Percentiles rank a stretch among this genome's conserved stretches.
phyloP scores from a whole-genome alignment of 2,113 vertebrate species.

The Salminus brasiliensis region DNA sequence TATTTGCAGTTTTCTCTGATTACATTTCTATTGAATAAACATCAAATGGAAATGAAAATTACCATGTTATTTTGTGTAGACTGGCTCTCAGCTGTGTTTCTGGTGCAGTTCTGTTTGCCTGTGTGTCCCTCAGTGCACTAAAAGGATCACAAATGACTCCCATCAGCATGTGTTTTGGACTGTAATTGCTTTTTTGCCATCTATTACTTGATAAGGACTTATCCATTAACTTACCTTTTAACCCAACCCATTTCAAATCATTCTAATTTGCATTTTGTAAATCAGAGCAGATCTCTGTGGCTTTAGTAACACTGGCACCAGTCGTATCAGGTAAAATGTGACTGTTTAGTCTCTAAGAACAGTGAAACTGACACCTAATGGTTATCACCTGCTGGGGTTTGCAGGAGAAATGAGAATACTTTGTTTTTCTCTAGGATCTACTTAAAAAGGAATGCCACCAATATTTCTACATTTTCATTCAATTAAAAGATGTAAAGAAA shows the following conservation, averaged over 20 bases:
- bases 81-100: conserved; percentile 33
- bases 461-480: too few relatives aligned
- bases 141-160: conserved; percentile 26
- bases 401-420: not conserved
- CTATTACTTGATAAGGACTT: not conserved
- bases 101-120: conserved; percentile 40
- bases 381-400: not conserved
- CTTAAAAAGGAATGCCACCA: too few relatives aligned
- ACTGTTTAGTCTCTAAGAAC: not conserved
- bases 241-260: not conserved
- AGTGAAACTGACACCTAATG: not conserved
- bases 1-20: not conserved
- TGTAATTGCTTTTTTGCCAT: not conserved
- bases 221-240: not conserved
- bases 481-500: too few relatives aligned
- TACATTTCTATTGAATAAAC: not conserved
- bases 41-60: not conserved
- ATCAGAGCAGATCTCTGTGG: not conserved
- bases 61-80: conserved; percentile 33
- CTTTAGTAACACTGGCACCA: not conserved
- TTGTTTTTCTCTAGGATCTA: not conserved
- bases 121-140: conserved; percentile 31
- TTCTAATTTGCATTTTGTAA: not conserved
- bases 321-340: not conserved
- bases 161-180: not conserved